Base-by-base conservation (phyloP, 1,140 invertebrate species). In the Plutomurus gul region DNA sequence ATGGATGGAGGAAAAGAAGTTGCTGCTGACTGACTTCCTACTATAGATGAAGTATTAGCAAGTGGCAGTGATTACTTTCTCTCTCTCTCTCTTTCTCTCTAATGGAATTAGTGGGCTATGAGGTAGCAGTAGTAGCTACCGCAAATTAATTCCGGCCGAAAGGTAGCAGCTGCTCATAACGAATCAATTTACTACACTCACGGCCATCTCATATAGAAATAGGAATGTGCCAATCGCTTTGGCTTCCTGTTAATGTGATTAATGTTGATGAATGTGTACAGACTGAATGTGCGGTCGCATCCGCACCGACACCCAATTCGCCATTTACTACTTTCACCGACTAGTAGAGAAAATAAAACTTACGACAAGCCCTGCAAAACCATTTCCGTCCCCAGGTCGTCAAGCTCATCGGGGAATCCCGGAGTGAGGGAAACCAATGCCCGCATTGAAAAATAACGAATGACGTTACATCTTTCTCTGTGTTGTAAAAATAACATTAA, bases 361-460 rank as follows among this genome's bases (percentile, higher is more conserved):
- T 76, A 81, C 79, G 77, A 70, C 13, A 81, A 47, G 40, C 70
- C 75, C 27, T 81, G 79, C 4, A 71, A 16, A 25, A 81, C 43
- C 75, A 81, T 81, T 18, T 30, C 40, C 6, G 56, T 40, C n/a
- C 60, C 72, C 8, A 25, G 43, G 20, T 51, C 43, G 33, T 77
- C 75, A 0, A 81, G n/a, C 56, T 77, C 75, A n/a, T 81, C 65
- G 25, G 79, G 49, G n/a, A 36, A 75, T 0, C 76, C 79, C n/a
- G 46, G 37, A 10, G 70, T 77, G 1, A 81, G 7, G 4, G 39
- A 8, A 8, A 46, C 18, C 18, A 81, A 37, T 16, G 76, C 75
- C 27, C 30, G 6, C 47, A 74, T 37, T 3, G 75, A 36, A 13
- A 43, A 51, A 11, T 77, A 46, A 8, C 79, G 75, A n/a, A 81